Percentiles rank a stretch among this genome's conserved stretches.
phyloP scores from a whole-genome alignment of 2,888 invertebrate species.

The Rhagium mordax region DNA sequence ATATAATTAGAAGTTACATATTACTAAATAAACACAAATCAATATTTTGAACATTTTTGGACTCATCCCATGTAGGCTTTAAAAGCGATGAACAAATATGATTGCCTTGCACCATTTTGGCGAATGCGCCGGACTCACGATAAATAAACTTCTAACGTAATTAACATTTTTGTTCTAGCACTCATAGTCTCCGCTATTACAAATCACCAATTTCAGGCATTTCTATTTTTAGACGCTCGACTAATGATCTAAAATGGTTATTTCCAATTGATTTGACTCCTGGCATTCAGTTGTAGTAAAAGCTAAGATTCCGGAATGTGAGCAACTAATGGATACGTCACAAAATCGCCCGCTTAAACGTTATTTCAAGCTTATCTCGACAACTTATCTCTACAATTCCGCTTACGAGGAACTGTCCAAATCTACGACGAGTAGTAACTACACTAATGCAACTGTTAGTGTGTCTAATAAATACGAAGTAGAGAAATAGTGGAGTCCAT shows the following conservation, averaged over 20 bases:
- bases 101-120: no score
- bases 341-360: slow-evolving; percentile 42
- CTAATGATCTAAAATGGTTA: not conserved
- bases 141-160: no score
- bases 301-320: slow-evolving; percentile 19
- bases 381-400: slow-evolving; percentile 37
- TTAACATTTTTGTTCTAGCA: no score
- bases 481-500: no score
- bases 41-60: no score
- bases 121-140: no score
- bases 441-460: no score
- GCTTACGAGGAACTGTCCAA: not conserved
- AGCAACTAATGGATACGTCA: slow-evolving; percentile 43
- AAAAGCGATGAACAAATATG: no score
- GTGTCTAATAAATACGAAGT: no score
- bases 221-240: not conserved
- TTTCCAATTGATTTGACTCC: not conserved
- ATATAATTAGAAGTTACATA: no score
- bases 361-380: slow-evolving; percentile 40
- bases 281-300: not conserved
- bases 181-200: not conserved
- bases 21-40: no score
- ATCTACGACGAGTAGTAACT: not conserved
- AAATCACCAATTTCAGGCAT: not conserved
- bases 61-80: no score